These are phyloP conservation scores for Philereme vetulata DNA, from an alignment of 2,888 invertebrate species.

Conservation along the genomic window DNA sequence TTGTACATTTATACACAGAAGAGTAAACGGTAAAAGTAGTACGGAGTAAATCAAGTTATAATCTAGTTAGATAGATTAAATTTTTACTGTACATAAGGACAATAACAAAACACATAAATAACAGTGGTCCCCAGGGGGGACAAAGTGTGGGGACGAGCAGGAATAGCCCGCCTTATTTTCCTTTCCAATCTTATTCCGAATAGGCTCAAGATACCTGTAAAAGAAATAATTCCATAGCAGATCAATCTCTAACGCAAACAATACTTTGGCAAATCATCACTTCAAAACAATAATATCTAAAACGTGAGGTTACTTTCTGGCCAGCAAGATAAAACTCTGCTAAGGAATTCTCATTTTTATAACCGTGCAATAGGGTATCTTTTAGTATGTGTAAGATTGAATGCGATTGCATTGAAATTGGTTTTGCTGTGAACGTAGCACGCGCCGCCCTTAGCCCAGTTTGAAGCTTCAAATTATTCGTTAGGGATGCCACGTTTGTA, in stretches of 20 bases:
- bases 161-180: background rate
- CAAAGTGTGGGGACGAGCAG: too few species aligned
- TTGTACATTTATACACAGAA: too few species aligned
- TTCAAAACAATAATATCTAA: slow-evolving; percentile 64
- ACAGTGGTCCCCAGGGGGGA: too few species aligned
- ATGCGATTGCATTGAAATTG: slow-evolving; percentile 62
- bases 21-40: too few species aligned
- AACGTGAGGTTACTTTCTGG: slow-evolving; percentile 64
- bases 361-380: slow-evolving; percentile 18
- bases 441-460: slow-evolving; percentile 65
- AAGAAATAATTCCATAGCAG: slow-evolving; percentile 39
- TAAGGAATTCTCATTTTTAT: slow-evolving; percentile 38
- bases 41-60: too few species aligned
- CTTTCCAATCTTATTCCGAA: slow-evolving; percentile 6
- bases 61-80: too few species aligned
- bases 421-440: slow-evolving; percentile 62
- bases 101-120: too few species aligned
- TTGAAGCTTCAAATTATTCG: slow-evolving; percentile 34
- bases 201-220: background rate
- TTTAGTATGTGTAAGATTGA: slow-evolving; percentile 42
- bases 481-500: slow-evolving; percentile 20
- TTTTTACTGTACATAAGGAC: too few species aligned
- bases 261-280: slow-evolving; percentile 63
- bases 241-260: slow-evolving; percentile 46
- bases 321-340: slow-evolving; percentile 25